phyloP scores from a whole-genome alignment of 2,888 invertebrate genomes.

The Ischnus inquisitorius region DNA sequence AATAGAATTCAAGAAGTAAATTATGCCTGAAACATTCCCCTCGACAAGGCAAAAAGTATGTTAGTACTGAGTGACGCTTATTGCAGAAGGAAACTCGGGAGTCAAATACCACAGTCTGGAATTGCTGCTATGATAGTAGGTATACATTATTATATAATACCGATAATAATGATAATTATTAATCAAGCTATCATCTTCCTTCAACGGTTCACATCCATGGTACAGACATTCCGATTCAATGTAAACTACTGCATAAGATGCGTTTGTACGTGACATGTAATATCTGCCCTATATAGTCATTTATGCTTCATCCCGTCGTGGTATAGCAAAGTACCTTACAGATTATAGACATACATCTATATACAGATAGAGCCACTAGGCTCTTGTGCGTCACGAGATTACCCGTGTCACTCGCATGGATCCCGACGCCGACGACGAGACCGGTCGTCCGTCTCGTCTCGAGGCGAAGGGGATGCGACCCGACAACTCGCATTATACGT shows the following conservation, averaged over 20 bases:
- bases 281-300: neutral
- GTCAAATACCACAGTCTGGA: no score
- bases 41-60: no score
- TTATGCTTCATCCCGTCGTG: neutral
- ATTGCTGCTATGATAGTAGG: no score
- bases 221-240: neutral
- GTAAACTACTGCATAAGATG: slow-evolving; percentile 2
- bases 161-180: no score
- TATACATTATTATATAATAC: no score
- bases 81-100: no score
- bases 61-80: no score
- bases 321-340: neutral
- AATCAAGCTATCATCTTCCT: no score
- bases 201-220: no score
- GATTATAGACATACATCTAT: neutral
- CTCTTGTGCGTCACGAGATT: slow-evolving; percentile 60
- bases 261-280: slow-evolving; percentile 13
- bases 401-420: slow-evolving; percentile 59
- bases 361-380: neutral
- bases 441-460: slow-evolving; percentile 46
- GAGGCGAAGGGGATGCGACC: slow-evolving; percentile 52
- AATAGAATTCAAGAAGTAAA: no score
- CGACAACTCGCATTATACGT: slow-evolving; percentile 17
- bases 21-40: no score
- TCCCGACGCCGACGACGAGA: slow-evolving; percentile 44